Conservation (phyloP, 2,113 vertebrate genomes). For the Microcebus ravelobensis region DNA sequence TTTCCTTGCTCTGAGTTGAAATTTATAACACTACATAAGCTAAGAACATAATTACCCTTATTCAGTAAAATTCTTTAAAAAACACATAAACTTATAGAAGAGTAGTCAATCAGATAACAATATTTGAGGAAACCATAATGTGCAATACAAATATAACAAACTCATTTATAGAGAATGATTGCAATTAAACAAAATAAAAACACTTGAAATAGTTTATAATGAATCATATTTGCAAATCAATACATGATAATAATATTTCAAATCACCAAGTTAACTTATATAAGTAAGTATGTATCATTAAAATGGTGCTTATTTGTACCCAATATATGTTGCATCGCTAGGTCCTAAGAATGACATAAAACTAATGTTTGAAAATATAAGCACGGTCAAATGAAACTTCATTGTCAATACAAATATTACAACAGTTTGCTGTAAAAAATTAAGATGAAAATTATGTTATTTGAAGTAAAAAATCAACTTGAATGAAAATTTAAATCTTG, state of each 20-base stretch:
- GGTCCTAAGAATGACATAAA: background rate
- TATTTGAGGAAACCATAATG: background rate
- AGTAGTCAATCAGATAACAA: background rate
- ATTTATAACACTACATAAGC: background rate
- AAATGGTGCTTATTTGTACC: background rate
- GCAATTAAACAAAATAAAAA: background rate
- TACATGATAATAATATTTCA: background rate
- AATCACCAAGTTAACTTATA: background rate
- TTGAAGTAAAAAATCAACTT: constrained; percentile 34
- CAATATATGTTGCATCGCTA: background rate
- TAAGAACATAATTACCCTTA: background rate
- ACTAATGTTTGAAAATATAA: constrained; percentile 23
- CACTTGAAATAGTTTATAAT: background rate
- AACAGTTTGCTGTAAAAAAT: background rate
- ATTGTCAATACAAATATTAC: background rate
- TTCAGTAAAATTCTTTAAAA: background rate
- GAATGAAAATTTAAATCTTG: constrained; percentile 42
- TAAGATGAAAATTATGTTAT: background rate
- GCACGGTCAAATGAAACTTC: background rate
- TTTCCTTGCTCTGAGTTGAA: background rate
- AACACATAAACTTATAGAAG: background rate
- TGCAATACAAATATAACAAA: background rate
- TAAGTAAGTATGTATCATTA: background rate
- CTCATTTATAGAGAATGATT: background rate
- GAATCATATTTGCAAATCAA: background rate